phyloP scores from a whole-genome alignment of 2,113 vertebrate genomes.

The Sander lucioperca region DNA sequence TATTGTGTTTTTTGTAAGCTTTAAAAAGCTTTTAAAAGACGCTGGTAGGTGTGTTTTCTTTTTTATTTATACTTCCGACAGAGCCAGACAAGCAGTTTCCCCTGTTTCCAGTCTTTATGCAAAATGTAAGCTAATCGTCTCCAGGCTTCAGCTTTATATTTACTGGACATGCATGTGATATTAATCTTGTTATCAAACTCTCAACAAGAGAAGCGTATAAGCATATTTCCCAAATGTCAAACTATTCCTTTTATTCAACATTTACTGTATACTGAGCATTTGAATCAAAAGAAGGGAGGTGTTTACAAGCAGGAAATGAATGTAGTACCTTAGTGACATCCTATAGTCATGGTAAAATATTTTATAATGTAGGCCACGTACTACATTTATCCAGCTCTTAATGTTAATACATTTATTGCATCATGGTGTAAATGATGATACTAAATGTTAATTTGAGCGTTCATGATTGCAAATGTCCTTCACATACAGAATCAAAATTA shows the following conservation, averaged over 20 bases:
- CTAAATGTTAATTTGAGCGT: neutral
- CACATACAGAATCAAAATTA: neutral
- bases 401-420: neutral
- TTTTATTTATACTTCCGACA: neutral
- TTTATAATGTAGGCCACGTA: neutral
- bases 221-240: conserved; percentile 1
- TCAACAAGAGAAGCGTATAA: neutral
- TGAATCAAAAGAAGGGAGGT: neutral
- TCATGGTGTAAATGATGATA: neutral
- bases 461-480: neutral
- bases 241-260: neutral
- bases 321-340: neutral
- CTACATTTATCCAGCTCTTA: neutral
- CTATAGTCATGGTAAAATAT: neutral
- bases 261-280: neutral
- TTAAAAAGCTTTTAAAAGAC: no score
- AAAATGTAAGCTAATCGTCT: neutral
- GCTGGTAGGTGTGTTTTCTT: no score
- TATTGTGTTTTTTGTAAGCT: neutral
- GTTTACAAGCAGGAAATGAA: neutral
- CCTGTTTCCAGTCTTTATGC: neutral
- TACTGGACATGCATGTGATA: no score
- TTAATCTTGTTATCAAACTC: neutral
- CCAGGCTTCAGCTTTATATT: neutral
- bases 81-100: no score